Conservation (phyloP, 2,113 vertebrate species). For the Petroica traversi region DNA sequence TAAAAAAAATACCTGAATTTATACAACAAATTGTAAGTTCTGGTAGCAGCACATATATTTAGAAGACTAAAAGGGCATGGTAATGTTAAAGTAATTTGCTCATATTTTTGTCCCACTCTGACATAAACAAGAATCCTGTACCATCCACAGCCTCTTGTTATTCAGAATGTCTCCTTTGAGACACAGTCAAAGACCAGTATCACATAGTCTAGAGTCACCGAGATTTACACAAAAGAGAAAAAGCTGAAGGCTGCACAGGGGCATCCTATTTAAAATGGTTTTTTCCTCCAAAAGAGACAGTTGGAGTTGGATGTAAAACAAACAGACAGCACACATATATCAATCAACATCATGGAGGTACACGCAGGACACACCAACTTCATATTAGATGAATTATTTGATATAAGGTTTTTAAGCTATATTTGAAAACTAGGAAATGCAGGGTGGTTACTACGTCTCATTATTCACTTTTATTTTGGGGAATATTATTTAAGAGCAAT, state of each 20-base stretch:
- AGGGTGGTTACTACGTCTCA: background rate
- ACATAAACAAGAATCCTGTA: background rate
- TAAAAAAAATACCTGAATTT: background rate
- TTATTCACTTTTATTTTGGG: background rate
- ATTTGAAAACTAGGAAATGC: constrained; percentile 22
- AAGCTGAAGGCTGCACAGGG: background rate
- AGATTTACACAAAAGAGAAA: background rate
- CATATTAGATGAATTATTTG: background rate
- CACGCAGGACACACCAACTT: background rate
- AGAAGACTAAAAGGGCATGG: background rate
- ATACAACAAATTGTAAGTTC: background rate
- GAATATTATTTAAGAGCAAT: background rate
- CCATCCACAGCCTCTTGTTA: background rate
- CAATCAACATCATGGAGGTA: background rate
- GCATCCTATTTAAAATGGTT: background rate
- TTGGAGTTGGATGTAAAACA: background rate
- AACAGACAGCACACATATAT: background rate
- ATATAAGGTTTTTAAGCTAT: background rate
- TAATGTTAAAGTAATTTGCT: background rate
- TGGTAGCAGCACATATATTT: background rate
- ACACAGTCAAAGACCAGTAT: background rate
- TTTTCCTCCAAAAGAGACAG: background rate
- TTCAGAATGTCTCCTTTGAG: background rate
- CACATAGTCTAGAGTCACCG: background rate
- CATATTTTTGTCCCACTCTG: background rate